These are phyloP conservation scores for Drosophila repleta DNA, from an alignment of 1,140 invertebrate species.

Conservation along the genomic window DNA sequence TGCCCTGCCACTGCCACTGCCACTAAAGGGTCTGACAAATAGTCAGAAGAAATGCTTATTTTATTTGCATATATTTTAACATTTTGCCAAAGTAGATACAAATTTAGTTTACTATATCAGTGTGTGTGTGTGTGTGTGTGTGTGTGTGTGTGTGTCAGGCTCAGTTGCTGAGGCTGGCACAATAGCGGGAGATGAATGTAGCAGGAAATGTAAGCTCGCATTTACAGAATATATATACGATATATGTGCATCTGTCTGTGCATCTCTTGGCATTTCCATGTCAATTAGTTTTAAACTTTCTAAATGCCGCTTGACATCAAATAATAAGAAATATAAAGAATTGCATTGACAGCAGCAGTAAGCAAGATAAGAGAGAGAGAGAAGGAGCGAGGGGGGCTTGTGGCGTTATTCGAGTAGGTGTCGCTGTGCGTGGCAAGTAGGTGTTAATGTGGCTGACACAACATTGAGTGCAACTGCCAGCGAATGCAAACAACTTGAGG, in stretches of 20 bases:
- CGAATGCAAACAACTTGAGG: slow-evolving; percentile 68
- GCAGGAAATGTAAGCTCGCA: slow-evolving; percentile 61
- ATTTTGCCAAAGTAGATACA: slow-evolving; percentile 52
- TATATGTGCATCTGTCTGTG: slow-evolving; percentile 4
- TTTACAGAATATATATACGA: slow-evolving; percentile 6
- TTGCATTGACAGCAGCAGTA: slow-evolving; percentile 35
- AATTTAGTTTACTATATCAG: slow-evolving; percentile 11
- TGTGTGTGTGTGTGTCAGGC: background rate
- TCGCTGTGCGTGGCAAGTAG: background rate
- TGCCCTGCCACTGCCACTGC: background rate
- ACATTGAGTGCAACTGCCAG: slow-evolving; percentile 36
- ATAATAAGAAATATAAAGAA: slow-evolving; percentile 46
- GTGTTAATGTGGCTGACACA: slow-evolving; percentile 40
- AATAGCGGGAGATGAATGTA: slow-evolving; percentile 61
- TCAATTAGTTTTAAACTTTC: slow-evolving; percentile 71
- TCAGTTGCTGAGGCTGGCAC: slow-evolving; percentile 50
- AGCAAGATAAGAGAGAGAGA: background rate
- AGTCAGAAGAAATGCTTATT: slow-evolving; percentile 66
- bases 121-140: background rate
- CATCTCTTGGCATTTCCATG: slow-evolving; percentile 58
- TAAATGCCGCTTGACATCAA: slow-evolving; percentile 46
- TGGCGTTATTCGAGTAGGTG: background rate
- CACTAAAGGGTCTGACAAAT: slow-evolving; percentile 44
- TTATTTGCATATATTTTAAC: slow-evolving; percentile 76
- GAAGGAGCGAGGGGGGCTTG: background rate